A percentile compares a stretch with the other conserved stretches of the same genome.
Evolutionary conservation across 2,113 vertebrate species (phyloP).

Genomic region (Lamprologus callipterus): DNA sequence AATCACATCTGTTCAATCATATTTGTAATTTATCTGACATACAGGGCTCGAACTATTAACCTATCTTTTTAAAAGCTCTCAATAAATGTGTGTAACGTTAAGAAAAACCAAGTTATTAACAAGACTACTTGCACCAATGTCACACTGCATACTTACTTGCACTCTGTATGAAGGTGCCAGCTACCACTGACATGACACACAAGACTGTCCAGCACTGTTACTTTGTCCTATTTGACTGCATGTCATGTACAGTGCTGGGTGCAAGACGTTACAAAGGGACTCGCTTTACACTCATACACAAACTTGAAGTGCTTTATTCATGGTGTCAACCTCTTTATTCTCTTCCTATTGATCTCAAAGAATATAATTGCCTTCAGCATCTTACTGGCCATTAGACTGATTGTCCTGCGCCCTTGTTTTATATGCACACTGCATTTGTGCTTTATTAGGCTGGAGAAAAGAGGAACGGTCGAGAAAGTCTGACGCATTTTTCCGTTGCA

Average conservation of each 20-base stretch:
- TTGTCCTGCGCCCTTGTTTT: background rate
- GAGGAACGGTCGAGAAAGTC: background rate
- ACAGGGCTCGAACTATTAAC: background rate
- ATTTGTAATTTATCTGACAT: background rate
- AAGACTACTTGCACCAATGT: background rate
- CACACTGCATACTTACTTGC: background rate
- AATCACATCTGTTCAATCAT: background rate
- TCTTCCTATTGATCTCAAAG: background rate
- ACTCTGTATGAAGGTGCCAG: background rate
- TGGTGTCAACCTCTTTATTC: background rate
- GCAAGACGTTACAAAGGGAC: background rate
- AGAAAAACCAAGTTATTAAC: background rate
- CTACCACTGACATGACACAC: background rate
- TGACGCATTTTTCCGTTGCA: background rate
- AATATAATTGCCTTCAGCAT: background rate
- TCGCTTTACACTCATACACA: background rate
- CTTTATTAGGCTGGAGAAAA: background rate
- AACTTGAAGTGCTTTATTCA: background rate
- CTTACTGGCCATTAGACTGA: background rate
- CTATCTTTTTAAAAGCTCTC: background rate
- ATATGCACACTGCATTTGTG: background rate
- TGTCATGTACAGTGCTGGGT: background rate
- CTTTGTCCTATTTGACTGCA: background rate
- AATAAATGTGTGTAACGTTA: background rate
- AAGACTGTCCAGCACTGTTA: background rate